Conservation (phyloP, 2,113 vertebrate species). For the Casuarius casuarius region DNA sequence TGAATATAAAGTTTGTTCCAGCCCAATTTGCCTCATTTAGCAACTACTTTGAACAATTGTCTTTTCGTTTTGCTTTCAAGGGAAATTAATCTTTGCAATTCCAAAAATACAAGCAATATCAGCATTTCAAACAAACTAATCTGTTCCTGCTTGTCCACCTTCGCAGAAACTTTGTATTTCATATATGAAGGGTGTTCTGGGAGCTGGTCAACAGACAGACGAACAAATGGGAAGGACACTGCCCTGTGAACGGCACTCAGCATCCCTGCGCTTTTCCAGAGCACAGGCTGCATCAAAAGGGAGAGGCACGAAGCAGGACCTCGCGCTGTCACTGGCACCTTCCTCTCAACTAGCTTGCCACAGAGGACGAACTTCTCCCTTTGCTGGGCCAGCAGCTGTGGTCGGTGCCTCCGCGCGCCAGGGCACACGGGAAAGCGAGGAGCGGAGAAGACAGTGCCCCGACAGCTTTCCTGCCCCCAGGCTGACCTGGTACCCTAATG, state of each 20-base stretch:
- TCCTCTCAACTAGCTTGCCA: background rate
- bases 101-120: background rate
- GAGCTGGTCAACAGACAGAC: background rate
- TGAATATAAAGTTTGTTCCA: background rate
- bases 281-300: background rate
- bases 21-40: background rate
- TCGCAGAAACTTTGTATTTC: background rate
- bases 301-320: background rate
- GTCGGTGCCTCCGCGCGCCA: accelerated
- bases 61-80: background rate
- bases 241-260: background rate
- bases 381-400: background rate
- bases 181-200: background rate
- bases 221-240: background rate
- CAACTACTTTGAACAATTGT: background rate
- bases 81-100: background rate
- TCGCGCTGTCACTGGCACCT: too few relatives aligned
- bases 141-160: background rate
- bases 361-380: background rate
- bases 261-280: background rate
- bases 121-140: background rate
- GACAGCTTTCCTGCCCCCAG: background rate
- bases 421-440: background rate
- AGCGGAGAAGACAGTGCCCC: accelerated
- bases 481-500: accelerated